Evolutionary conservation across 2,113 vertebrate species (phyloP), one percentile per base, ranked within the genome.

Genomic region (Redunca redunca): DNA sequence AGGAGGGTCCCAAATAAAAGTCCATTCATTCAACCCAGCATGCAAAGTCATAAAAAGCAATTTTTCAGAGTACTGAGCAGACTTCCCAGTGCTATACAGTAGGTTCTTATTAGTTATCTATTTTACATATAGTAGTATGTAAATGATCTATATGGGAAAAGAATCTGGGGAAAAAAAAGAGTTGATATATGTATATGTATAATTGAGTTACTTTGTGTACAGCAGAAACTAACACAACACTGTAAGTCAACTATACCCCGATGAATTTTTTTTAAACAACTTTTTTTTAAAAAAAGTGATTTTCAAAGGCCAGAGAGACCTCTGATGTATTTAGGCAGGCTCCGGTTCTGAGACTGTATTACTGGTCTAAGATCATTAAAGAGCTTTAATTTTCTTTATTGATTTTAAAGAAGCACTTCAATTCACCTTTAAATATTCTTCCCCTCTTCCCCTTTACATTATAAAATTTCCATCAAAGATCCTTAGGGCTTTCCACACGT

Each of bases 351-450:
- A 95, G 52, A 97, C 83, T 94, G 6, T 92, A 90, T 93, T 87
- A 92, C 33, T 94, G 43, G 43, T 50, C 94, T 90, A 26, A 85
- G 40, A 94, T 95, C 90, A 97, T 97, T 97, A 89, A 92, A 21
- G 11, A 89, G 16, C 52, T 95, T 97, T 95, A 94, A 96, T 96
- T 97, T 98, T 97, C 95, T 95, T 91, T 98, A 97, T 92, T 97
- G 97, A 98, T 97, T 96, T 97, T 84, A 36, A 97, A 97, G 67
- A 82, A 97, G 64, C 88, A 96, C 83, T 96, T 96, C 78, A 95
- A 90, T 94, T 96, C 85, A 95, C 74, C 88, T 98, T 97, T 98
- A 97, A 95, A 90, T 97, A 97, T 89, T 96, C 85, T 93, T 81
- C 36, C 64, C 13, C 14, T 88, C 77, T 95, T 90, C 23, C 50